Evolutionary conservation across 2,113 vertebrate genomes (phyloP).

Genomic region (Tragelaphus strepsiceros): DNA sequence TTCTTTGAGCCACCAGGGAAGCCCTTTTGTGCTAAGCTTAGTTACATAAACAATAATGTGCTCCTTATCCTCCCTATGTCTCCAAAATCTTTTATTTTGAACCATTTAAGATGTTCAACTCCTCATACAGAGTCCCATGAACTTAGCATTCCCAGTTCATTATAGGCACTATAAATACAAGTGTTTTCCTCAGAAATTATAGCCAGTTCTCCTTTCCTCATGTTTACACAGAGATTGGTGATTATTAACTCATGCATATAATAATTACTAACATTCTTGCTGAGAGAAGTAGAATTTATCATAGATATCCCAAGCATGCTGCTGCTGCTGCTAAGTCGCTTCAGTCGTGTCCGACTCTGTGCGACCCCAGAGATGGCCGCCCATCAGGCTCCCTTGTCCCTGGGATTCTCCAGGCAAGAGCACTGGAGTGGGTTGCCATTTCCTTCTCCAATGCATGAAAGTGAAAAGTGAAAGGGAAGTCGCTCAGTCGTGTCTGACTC

Average conservation of each 20-base stretch:
- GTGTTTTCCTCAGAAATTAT: neutral
- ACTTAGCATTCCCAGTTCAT: neutral
- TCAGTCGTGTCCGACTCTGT: no score
- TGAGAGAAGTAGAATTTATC: neutral
- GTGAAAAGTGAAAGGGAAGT: no score
- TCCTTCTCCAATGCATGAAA: no score
- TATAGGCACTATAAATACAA: neutral
- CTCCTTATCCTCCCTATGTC: neutral
- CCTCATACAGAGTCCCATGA: neutral
- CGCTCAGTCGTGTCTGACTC: no score
- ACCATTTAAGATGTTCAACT: neutral
- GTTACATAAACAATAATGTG: fast-evolving
- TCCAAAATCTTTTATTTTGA: neutral
- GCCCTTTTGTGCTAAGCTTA: neutral
- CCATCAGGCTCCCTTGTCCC: no score
- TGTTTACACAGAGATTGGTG: neutral
- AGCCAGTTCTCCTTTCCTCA: neutral
- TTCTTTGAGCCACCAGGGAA: neutral
- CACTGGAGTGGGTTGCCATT: no score
- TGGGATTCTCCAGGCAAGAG: no score
- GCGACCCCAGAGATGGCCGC: no score
- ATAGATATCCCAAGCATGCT: neutral
- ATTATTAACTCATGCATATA: neutral
- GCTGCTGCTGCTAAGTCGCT: no score
- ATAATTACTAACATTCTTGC: neutral